Percentiles rank a stretch among this genome's conserved stretches.
Conservation (phyloP, 2,888 invertebrate species). For the Ormyrus pomaceus region DNA sequence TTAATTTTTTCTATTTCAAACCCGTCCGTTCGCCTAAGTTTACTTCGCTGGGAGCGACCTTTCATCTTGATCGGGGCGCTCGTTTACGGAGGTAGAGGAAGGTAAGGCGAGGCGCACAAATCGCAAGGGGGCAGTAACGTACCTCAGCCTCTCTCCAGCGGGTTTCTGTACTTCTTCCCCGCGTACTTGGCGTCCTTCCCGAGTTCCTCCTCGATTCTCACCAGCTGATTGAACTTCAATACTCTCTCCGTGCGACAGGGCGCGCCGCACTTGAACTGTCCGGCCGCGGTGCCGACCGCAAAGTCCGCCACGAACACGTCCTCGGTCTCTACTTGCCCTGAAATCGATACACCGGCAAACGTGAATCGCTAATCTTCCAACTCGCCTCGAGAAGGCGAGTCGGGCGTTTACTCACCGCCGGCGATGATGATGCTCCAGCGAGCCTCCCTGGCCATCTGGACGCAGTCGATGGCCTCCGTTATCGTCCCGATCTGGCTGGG, state of each 20-base stretch:
- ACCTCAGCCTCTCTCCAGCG: constrained; percentile 21
- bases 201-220: constrained; percentile 71
- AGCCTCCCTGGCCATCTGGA: constrained; percentile 64
- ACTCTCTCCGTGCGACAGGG: constrained; percentile 68
- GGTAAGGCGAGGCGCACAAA: too few species aligned
- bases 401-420: constrained; percentile 55
- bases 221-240: constrained; percentile 71
- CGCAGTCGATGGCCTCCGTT: constrained; percentile 68
- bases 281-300: constrained; percentile 67
- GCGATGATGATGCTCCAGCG: constrained; percentile 67
- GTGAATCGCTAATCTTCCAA: too few species aligned
- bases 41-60: too few species aligned
- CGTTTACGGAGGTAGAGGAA: too few species aligned
- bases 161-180: constrained; percentile 64
- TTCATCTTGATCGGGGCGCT: too few species aligned
- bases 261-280: constrained; percentile 70
- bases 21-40: too few species aligned
- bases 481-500: constrained; percentile 68
- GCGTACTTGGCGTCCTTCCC: constrained; percentile 67
- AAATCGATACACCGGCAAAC: background rate
- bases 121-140: too few species aligned
- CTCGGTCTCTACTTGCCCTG: constrained; percentile 69
- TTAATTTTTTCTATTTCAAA: constrained; percentile 2
- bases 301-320: constrained; percentile 70
- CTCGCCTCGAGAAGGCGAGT: too few species aligned